Evolutionary conservation across 2,888 invertebrate genomes (phyloP), one percentile per base, ranked within the genome.

Genomic region (Hydropsyche betteni): DNA sequence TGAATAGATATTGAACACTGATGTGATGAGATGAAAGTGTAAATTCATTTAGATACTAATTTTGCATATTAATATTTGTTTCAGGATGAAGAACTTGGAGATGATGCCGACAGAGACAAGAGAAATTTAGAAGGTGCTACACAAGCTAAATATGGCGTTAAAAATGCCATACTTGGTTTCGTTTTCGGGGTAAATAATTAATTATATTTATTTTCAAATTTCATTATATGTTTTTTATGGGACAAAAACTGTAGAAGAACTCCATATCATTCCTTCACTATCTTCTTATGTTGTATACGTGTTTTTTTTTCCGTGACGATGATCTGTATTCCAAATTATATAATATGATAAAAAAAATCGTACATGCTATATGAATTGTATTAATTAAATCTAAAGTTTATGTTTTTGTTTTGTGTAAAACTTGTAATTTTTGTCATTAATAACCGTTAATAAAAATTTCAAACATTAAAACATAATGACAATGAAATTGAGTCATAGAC

Each of bases 151-250:
- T 91, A 91, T 82, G 93, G 92, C 81, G 90, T 92, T 81, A 92
- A 93, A 84, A 94, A 93, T 84, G 94, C 93, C 71, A 88, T 94
- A 80, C 88, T 94, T 82, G 93, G 93, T 84, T 92, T 94, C 84
- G 92, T 94, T 52, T 94, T 94, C 84, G 92, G 94, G 86, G 94
- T 94, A 90, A 93, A 88, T 89, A 82, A 69, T 50, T 61, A 14
- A 50, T 55, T 55, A 10, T 44, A 44, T 44, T 44, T 44, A 10
- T 10, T 44, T 44, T 44, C 3, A 44, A 8, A 44, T 44, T 44
- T 44, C 1, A 50, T 55, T n/a, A 34, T n/a, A 34, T 24, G 6
- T 16, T 38, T 38, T 50, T 7, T 52, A 51, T 72, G 6, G 34
- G 50, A 14, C 51, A 14, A 36, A 33, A 38, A 64, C 51, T 50